phyloP scores from a whole-genome alignment of 2,888 invertebrate genomes.

The Nezara viridula region DNA sequence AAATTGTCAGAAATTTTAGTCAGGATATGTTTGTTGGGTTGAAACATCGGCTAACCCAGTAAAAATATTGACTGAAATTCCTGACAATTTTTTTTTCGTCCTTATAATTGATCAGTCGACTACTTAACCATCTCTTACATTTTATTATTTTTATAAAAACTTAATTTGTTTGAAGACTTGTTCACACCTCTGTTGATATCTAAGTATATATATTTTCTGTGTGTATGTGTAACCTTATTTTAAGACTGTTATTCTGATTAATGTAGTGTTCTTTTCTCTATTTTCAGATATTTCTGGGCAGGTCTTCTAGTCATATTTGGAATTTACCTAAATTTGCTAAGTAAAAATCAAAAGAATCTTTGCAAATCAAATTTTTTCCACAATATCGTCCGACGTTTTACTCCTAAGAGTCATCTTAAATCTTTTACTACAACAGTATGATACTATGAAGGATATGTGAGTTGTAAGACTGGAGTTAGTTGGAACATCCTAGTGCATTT shows the following conservation, averaged over 20 bases:
- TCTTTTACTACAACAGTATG: slow-evolving; percentile 53
- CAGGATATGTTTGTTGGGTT: too few relatives aligned
- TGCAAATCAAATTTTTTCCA: neutral
- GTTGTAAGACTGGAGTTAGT: neutral
- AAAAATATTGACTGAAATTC: too few relatives aligned
- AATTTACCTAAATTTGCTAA: slow-evolving; percentile 94
- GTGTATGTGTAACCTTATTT: neutral
- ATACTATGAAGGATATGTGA: neutral
- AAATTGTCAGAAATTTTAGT: too few relatives aligned
- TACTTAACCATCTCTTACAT: too few relatives aligned
- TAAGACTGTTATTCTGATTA: neutral
- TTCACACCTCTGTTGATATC: too few relatives aligned
- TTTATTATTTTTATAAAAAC: too few relatives aligned
- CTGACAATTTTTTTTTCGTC: too few relatives aligned
- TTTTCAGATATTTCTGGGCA: slow-evolving; percentile 89
- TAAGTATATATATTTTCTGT: neutral
- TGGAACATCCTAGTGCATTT: neutral
- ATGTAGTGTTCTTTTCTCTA: slow-evolving; percentile 66
- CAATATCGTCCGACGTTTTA: neutral
- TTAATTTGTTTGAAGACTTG: too few relatives aligned
- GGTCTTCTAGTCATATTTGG: slow-evolving; percentile 89
- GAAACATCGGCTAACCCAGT: too few relatives aligned
- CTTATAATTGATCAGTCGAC: too few relatives aligned
- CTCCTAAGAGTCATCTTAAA: slow-evolving; percentile 16
- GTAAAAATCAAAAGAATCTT: slow-evolving; percentile 74